Base-by-base conservation (phyloP, 2,113 vertebrate genomes). In the Corythoichthys intestinalis region DNA sequence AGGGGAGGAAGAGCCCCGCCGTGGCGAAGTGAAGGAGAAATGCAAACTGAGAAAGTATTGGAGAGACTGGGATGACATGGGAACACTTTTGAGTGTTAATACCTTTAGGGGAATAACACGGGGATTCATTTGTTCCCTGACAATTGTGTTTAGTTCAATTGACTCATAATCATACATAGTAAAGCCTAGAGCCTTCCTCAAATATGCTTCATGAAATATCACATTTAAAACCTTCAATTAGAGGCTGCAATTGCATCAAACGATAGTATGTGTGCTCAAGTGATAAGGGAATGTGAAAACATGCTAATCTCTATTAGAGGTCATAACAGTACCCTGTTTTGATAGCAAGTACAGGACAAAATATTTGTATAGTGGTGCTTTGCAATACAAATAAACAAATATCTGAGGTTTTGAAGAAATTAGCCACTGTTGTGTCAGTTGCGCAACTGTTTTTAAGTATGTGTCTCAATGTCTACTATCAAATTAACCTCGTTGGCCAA, bases 1-100 rank as follows among this genome's bases (percentile, higher is more conserved):
- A 82, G 56, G 72, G 65, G 75, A 86, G 77, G 52, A 77, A 72
- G 71, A 75, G 79, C 66, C 72, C 20, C 67, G 37, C 65, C 50
- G 61, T 3, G 41, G 77, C 70, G 71, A 66, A 74, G 72, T 17
- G 73, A 70, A 72, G 53, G 80, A 78, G 87, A 80, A 89, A 87
- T 84, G 86, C 70, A 88, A 89, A 90, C 83, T 84, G 87, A 87
- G 76, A 87, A 89, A 88, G 84, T 78, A 57, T 70, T 76, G 68
- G 71, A 71, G 77, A 74, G 76, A 69, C 69, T 60, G 68, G 72
- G 82, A 86, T 84, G 81, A 76, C 74, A 69, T 61, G 37, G 75
- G 67, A 48, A 73, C 71, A 78, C 76, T 83, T 74, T 73, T 63
- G 52, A 81, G 78, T 71, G 58, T 15, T 57, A 83, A 81, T 68